These are phyloP conservation scores for Urocynchramus pylzowi DNA, from an alignment of 2,113 vertebrate species.

Conservation along the genomic window DNA sequence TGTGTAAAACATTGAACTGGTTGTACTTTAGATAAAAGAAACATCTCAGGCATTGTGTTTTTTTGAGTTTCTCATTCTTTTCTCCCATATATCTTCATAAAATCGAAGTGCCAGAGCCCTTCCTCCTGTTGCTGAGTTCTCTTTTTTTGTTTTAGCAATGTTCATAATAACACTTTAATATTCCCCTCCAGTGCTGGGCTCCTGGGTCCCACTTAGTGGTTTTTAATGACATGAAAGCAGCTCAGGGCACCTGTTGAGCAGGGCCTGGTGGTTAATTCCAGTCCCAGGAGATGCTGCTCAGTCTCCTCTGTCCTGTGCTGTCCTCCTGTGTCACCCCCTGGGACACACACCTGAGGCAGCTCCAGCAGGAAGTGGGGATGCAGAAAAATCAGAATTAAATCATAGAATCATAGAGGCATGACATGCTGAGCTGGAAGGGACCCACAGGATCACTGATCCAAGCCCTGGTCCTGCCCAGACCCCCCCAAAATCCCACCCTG, in stretches of 20 bases:
- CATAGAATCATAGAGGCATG: not conserved
- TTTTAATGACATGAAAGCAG: not conserved
- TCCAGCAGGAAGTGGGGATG: not conserved
- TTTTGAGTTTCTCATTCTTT: not conserved
- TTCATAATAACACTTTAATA: not conserved
- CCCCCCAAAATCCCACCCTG: not conserved
- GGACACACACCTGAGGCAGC: not conserved
- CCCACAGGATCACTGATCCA: too few species aligned
- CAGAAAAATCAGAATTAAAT: not conserved
- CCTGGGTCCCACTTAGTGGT: not conserved
- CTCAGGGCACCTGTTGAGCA: not conserved
- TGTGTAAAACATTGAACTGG: not conserved
- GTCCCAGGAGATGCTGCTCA: not conserved
- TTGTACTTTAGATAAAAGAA: constrained; percentile 34
- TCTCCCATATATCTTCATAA: not conserved
- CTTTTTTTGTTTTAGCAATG: not conserved
- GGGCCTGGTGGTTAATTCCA: accelerated
- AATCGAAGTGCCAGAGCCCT: not conserved
- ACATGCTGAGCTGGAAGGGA: not conserved
- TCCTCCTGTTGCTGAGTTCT: not conserved
- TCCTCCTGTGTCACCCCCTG: not conserved
- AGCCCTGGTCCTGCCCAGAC: not conserved
- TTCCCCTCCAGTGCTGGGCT: not conserved
- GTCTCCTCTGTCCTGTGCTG: not conserved
- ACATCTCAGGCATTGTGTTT: not conserved